Conservation (phyloP, 2,113 vertebrate genomes). For the Chaetops frenatus region DNA sequence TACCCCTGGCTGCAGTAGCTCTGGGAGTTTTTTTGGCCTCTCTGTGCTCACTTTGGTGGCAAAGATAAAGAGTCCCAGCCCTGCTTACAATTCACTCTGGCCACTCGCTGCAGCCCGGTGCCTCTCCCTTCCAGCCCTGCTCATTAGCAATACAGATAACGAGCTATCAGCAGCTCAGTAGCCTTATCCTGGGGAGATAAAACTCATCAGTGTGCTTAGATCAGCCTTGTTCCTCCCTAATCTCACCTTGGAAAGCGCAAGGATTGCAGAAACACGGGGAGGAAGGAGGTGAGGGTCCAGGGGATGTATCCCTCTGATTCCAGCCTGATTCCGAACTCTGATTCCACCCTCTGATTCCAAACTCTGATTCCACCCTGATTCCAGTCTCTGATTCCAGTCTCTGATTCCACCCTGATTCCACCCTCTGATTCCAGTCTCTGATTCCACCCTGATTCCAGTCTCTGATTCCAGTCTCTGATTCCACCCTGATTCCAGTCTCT, state of each 20-base stretch:
- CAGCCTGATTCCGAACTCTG: neutral
- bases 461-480: neutral
- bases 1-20: neutral
- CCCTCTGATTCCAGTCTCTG: accelerated
- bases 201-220: slow-evolving; percentile 2
- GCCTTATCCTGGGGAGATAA: slow-evolving; percentile 42
- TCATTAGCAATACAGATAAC: slow-evolving; percentile 45
- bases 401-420: neutral
- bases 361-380: neutral
- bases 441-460: neutral
- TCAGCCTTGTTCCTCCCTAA: neutral
- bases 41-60: neutral
- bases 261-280: neutral
- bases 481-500: neutral
- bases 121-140: slow-evolving; percentile 17
- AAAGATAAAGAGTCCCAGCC: neutral
- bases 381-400: neutral
- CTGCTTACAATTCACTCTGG: neutral
- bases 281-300: neutral
- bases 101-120: slow-evolving; percentile 3
- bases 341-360: neutral
- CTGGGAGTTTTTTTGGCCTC: neutral
- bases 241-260: neutral
- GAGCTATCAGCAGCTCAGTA: neutral
- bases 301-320: neutral